These are phyloP conservation scores for Bhutanitis thaidina DNA, from an alignment of 2,888 invertebrate genomes.

Conservation along the genomic window DNA sequence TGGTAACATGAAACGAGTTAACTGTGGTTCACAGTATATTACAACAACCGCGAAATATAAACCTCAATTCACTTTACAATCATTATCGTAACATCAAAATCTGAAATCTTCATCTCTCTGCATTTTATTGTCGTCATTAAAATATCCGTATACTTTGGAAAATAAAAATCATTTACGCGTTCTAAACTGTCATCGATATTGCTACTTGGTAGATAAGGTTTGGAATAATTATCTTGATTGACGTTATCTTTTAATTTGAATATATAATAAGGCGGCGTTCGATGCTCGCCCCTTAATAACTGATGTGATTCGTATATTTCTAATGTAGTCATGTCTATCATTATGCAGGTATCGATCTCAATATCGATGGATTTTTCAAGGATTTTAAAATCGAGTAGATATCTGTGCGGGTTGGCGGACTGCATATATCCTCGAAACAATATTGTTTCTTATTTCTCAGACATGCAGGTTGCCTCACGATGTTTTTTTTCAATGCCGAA, in stretches of 20 bases:
- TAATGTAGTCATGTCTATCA: background rate
- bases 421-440: too few species aligned
- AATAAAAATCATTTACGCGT: slow-evolving; percentile 10
- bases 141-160: slow-evolving; percentile 22
- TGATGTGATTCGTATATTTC: background rate
- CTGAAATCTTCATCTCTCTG: slow-evolving; percentile 30
- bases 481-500: too few species aligned
- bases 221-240: slow-evolving; percentile 16
- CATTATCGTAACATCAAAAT: slow-evolving; percentile 24
- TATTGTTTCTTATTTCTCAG: too few species aligned
- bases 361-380: too few species aligned
- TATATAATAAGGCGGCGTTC: background rate
- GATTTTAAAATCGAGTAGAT: too few species aligned
- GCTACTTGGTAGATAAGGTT: slow-evolving; percentile 5
- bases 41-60: slow-evolving; percentile 20
- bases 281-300: background rate
- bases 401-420: too few species aligned
- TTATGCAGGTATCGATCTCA: background rate
- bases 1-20: too few species aligned
- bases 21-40: background rate
- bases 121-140: slow-evolving; percentile 32
- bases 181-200: slow-evolving; percentile 11
- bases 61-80: slow-evolving; percentile 23
- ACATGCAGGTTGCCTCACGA: too few species aligned
- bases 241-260: slow-evolving; percentile 6